Percentiles rank a stretch among this genome's conserved stretches.
These are phyloP conservation scores for Phymatocera aterrima DNA, from an alignment of 2,888 invertebrate genomes.

Conservation along the genomic window DNA sequence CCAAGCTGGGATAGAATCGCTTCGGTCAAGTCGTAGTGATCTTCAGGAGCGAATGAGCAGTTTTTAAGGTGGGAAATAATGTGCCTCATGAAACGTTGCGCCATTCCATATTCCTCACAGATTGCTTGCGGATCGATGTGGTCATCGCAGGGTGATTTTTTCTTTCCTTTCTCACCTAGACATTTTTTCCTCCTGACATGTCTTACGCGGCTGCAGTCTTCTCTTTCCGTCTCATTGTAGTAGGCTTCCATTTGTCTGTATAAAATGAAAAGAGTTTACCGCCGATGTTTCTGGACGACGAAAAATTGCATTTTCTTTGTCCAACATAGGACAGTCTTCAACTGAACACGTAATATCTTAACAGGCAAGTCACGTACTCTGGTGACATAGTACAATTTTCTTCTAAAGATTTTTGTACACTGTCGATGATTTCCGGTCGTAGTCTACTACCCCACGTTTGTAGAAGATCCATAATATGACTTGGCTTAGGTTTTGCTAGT, in stretches of 20 bases:
- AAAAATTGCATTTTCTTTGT: neutral
- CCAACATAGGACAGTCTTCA: neutral
- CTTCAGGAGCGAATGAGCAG: constrained; percentile 15
- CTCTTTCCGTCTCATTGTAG: neutral
- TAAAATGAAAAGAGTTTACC: neutral
- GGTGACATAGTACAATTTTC: constrained; percentile 31
- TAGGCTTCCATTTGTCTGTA: constrained; percentile 37
- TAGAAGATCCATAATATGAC: constrained; percentile 8
- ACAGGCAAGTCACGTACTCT: constrained; percentile 7
- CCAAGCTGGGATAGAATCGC: constrained; percentile 13
- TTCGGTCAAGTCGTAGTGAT: constrained; percentile 26
- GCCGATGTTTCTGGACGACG: neutral
- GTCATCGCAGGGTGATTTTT: constrained; percentile 2
- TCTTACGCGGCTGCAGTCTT: neutral
- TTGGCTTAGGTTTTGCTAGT: constrained; percentile 20
- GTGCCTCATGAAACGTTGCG: constrained; percentile 34
- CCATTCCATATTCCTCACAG: constrained; percentile 30
- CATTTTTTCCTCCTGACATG: constrained; percentile 15
- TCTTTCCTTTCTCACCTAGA: neutral
- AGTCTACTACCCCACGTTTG: constrained; percentile 23
- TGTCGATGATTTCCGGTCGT: constrained; percentile 30
- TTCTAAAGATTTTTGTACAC: constrained; percentile 1
- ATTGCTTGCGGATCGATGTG: constrained; percentile 15
- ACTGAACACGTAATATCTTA: neutral
- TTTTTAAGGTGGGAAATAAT: constrained; percentile 25